A percentile compares a stretch with the other conserved stretches of the same genome.
phyloP scores from a whole-genome alignment of 2,113 vertebrate genomes.

The Coptodon bakossiorum region DNA sequence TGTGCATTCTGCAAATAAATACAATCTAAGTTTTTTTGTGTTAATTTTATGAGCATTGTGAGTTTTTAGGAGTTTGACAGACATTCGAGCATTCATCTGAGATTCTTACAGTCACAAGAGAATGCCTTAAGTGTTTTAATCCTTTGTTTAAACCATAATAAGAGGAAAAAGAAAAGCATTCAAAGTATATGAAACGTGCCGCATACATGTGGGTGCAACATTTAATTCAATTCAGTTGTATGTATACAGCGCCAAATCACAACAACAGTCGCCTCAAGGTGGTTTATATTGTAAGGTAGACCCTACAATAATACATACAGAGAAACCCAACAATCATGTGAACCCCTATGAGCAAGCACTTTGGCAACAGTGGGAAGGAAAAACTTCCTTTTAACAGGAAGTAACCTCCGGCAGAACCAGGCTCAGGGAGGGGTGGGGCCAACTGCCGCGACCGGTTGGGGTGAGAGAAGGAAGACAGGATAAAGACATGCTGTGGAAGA shows the following conservation, averaged over 20 bases:
- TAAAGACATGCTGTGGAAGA: background rate
- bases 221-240: background rate
- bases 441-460: accelerated
- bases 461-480: accelerated
- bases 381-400: background rate
- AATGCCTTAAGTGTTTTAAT: background rate
- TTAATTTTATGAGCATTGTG: background rate
- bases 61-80: background rate
- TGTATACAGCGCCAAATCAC: background rate
- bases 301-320: background rate
- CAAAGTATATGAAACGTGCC: background rate
- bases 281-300: background rate
- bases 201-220: background rate
- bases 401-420: accelerated
- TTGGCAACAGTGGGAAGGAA: background rate
- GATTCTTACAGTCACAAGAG: background rate
- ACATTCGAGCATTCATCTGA: background rate
- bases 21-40: background rate
- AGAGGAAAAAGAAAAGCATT: background rate
- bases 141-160: background rate
- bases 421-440: background rate
- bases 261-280: background rate
- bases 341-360: background rate
- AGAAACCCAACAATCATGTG: background rate
- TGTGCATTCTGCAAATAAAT: background rate